These are phyloP conservation scores for Meganola albula DNA, from an alignment of 2,888 invertebrate species.

Conservation along the genomic window DNA sequence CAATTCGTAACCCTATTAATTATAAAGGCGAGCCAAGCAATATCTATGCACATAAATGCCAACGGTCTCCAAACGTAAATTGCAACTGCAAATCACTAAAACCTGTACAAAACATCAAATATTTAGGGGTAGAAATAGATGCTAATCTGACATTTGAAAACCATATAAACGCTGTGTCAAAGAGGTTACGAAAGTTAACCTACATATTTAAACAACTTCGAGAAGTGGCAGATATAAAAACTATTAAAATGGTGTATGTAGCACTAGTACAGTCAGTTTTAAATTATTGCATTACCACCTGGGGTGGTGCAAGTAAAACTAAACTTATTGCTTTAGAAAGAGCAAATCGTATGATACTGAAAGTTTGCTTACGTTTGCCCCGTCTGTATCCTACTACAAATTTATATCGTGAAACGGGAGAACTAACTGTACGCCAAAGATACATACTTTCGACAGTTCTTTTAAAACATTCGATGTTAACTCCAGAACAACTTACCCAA, in stretches of 20 bases:
- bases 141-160: slow-evolving; percentile 5
- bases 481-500: no score
- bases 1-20: background rate
- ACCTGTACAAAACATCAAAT: slow-evolving; percentile 5
- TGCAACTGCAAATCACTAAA: slow-evolving; percentile 2
- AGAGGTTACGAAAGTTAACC: slow-evolving; percentile 6
- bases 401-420: no score
- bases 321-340: no score
- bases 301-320: slow-evolving; percentile 4
- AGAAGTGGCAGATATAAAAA: slow-evolving; percentile 5
- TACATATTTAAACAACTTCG: slow-evolving; percentile 7
- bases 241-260: slow-evolving; percentile 3
- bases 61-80: background rate
- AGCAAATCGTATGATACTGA: no score
- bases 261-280: slow-evolving; percentile 7
- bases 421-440: no score
- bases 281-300: slow-evolving; percentile 3
- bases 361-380: no score
- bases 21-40: background rate
- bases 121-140: slow-evolving; percentile 8
- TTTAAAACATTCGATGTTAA: no score
- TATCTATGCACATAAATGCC: slow-evolving; percentile 7
- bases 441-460: no score
- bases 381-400: no score
- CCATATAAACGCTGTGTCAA: slow-evolving; percentile 5